Evolutionary conservation across 2,113 vertebrate genomes (phyloP), one percentile per base, ranked within the genome.

Genomic region (Tragelaphus strepsiceros): DNA sequence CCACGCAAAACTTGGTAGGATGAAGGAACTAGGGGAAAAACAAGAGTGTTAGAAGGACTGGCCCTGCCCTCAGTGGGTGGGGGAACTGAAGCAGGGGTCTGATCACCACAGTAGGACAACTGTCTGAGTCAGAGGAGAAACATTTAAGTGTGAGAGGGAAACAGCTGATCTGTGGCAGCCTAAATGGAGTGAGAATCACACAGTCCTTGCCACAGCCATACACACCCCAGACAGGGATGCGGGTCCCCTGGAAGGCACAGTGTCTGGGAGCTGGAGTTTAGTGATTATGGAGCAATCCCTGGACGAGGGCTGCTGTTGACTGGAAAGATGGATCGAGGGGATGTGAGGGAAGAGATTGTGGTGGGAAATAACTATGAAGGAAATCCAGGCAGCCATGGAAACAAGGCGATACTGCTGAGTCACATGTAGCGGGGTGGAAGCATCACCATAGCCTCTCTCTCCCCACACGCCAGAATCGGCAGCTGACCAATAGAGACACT

Each of bases 21-120:
- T 12, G 24, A 61, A 61, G 59, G 59, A 61, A 28, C 11, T 0
- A 61, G 26, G 59, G 59, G 26, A 6, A 28, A 61, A 26, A 28
- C 11, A 6, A 11, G 59, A 61, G 59, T 28, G 24, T 61, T 61
- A 61, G 59, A 28, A 61, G 59, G 59, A 61, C 59, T 28, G 24
- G 59, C 0, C 24, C 59, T 61, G 59, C 59, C 26, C 59, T 61
- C 0, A 0, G 26, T 2, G 5, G 2, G 26, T 28, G 11, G 11
- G 11, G 26, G 59, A 61, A 28, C 5, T 61, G 59, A 61, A 61
- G 24, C 59, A 61, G 59, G 59, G 59, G 11, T 28, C 59, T 1
- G 5, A 28, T 61, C 59, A 11, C 24, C 59, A 61, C 26, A 26
- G 10, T 2, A 1, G 24, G 67, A 10, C 67, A 22, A 71, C 0